A percentile compares a stretch with the other conserved stretches of the same genome.
Evolutionary conservation across 1,140 invertebrate species (phyloP).

Genomic region (Chlorops oryzae): DNA sequence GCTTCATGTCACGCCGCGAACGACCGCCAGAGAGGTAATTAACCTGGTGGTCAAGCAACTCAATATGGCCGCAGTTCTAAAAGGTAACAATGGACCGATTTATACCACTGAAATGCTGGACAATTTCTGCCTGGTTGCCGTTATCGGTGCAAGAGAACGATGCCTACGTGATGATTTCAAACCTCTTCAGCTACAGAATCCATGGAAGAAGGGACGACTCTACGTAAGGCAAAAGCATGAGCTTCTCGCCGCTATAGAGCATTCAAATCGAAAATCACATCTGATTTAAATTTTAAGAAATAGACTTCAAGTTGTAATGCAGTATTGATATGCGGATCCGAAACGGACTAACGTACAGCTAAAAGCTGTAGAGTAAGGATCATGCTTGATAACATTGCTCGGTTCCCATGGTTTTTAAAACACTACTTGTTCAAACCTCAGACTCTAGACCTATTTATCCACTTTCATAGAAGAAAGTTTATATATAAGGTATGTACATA

Average conservation of each 20-base stretch:
- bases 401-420: no score
- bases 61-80: slow-evolving; percentile 84
- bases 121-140: slow-evolving; percentile 89
- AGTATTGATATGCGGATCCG: no score
- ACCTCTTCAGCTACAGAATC: slow-evolving; percentile 85
- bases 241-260: slow-evolving; percentile 77
- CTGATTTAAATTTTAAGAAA: slow-evolving; percentile 28
- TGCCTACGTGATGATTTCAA: slow-evolving; percentile 90
- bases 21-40: slow-evolving; percentile 87
- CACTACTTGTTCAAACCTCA: no score
- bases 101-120: slow-evolving; percentile 72
- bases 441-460: no score
- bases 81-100: slow-evolving; percentile 68
- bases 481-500: no score
- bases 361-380: no score
- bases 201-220: slow-evolving; percentile 87
- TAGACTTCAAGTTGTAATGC: no score
- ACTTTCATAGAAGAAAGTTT: no score
- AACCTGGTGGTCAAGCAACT: slow-evolving; percentile 89
- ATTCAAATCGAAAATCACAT: slow-evolving; percentile 66
- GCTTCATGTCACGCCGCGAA: slow-evolving; percentile 82
- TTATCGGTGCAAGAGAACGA: slow-evolving; percentile 85
- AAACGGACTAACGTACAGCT: no score
- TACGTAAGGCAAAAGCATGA: slow-evolving; percentile 87
- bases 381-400: no score